phyloP scores from a whole-genome alignment of 1,140 invertebrate genomes.

The Sarcophaga bullata region DNA sequence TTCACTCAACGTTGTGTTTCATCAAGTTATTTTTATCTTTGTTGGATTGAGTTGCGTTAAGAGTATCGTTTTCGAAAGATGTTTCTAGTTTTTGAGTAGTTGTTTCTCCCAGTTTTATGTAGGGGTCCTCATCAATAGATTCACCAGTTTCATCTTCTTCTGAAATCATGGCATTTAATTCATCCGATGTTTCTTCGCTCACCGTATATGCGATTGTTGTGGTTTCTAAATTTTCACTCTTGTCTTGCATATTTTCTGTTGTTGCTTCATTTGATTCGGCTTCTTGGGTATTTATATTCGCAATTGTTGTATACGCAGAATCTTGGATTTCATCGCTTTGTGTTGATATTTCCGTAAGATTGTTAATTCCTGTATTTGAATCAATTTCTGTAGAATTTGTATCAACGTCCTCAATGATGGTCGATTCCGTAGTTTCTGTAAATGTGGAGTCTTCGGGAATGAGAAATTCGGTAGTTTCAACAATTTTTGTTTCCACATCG shows the following conservation, averaged over 20 bases:
- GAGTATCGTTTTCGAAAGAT: background rate
- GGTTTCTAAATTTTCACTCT: background rate
- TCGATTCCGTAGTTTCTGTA: constrained; percentile 20
- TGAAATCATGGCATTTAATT: constrained; percentile 53
- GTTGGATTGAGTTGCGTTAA: background rate
- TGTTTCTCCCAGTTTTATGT: constrained; percentile 60
- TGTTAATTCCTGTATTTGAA: background rate
- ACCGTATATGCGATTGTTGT: constrained; percentile 15
- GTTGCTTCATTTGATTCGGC: constrained; percentile 35
- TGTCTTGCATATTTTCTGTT: background rate
- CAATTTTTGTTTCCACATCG: background rate
- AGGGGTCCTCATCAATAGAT: constrained; percentile 57
- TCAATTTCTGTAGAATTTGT: constrained; percentile 16
- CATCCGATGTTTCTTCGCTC: constrained; percentile 55
- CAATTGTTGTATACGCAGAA: constrained; percentile 49
- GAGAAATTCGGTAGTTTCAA: constrained; percentile 45
- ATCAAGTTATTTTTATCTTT: background rate
- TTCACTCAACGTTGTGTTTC: background rate
- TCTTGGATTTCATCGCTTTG: constrained; percentile 43
- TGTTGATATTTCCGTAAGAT: background rate
- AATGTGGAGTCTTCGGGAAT: constrained; percentile 43
- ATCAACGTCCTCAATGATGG: constrained; percentile 12
- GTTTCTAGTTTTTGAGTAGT: constrained; percentile 30
- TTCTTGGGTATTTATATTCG: constrained; percentile 49
- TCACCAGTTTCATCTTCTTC: constrained; percentile 50